phyloP scores from a whole-genome alignment of 2,113 vertebrate genomes.

The Tychaedon coryphoeus region DNA sequence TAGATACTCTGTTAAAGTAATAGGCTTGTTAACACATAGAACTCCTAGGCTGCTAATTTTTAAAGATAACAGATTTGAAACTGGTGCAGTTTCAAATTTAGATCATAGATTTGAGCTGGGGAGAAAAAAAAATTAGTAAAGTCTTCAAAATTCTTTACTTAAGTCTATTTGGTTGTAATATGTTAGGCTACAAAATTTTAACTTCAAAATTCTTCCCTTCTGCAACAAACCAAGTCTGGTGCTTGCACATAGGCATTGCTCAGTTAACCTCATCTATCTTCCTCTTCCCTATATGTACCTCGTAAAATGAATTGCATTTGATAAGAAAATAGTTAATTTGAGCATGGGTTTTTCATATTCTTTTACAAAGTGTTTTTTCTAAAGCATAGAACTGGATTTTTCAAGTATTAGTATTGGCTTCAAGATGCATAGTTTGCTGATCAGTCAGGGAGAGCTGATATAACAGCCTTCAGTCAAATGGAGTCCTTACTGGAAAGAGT shows the following conservation, averaged over 20 bases:
- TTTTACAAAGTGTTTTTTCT: not conserved
- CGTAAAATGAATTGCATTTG: not conserved
- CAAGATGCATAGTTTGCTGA: not conserved
- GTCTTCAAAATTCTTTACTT: not conserved
- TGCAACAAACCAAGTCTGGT: not conserved
- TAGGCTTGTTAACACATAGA: not conserved
- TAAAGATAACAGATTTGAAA: not conserved
- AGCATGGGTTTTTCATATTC: not conserved
- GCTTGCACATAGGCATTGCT: not conserved
- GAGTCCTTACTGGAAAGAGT: not conserved
- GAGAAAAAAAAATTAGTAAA: not conserved
- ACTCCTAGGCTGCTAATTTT: not conserved
- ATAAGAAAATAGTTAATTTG: not conserved
- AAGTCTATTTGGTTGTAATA: not conserved
- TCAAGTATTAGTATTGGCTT: not conserved
- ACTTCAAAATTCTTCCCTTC: not conserved
- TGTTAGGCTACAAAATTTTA: not conserved
- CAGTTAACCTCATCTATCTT: not conserved
- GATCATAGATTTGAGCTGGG: not conserved
- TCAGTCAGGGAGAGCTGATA: not conserved
- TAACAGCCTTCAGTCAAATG: not conserved
- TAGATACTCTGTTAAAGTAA: not conserved
- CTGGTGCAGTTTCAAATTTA: not conserved
- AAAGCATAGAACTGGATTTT: not conserved
- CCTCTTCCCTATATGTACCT: not conserved